Percentiles rank a stretch among this genome's conserved stretches.
Evolutionary conservation across 2,797 vertebrate species (phyloP).

Genomic region (Masticophis lateralis): DNA sequence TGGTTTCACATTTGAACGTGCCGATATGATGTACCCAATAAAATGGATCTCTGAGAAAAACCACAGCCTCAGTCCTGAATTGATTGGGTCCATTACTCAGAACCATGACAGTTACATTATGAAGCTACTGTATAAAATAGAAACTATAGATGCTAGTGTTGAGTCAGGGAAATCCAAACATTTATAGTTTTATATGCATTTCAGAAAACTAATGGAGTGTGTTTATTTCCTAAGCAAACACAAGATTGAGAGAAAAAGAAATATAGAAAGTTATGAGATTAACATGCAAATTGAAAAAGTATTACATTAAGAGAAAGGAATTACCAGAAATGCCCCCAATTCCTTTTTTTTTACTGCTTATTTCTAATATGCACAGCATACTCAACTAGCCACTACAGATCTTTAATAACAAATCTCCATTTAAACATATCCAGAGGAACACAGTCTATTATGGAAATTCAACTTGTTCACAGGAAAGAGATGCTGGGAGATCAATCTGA

Average conservation of each 20-base stretch:
- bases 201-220: constrained; percentile 21
- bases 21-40: too few species aligned
- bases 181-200: not conserved
- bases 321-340: constrained; percentile 28
- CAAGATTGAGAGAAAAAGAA: not conserved
- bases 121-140: not conserved
- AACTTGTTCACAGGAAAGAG: constrained; percentile 19
- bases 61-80: too few species aligned
- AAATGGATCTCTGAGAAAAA: too few species aligned
- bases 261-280: constrained; percentile 37
- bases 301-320: constrained; percentile 43
- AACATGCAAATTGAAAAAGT: constrained; percentile 30
- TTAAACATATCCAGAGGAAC: constrained; percentile 60
- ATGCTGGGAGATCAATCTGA: constrained; percentile 35
- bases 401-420: constrained; percentile 59
- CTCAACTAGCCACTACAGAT: constrained; percentile 55
- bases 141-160: not conserved
- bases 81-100: too few species aligned
- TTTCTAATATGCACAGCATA: constrained; percentile 44
- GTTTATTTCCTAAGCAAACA: constrained; percentile 3
- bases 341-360: constrained; percentile 48
- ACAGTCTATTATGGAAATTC: constrained; percentile 47
- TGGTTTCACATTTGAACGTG: too few species aligned
- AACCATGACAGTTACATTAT: not conserved
- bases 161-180: constrained; percentile 15